Evolutionary conservation across 2,113 vertebrate genomes (phyloP).

Genomic region (Chrysemys picta): DNA sequence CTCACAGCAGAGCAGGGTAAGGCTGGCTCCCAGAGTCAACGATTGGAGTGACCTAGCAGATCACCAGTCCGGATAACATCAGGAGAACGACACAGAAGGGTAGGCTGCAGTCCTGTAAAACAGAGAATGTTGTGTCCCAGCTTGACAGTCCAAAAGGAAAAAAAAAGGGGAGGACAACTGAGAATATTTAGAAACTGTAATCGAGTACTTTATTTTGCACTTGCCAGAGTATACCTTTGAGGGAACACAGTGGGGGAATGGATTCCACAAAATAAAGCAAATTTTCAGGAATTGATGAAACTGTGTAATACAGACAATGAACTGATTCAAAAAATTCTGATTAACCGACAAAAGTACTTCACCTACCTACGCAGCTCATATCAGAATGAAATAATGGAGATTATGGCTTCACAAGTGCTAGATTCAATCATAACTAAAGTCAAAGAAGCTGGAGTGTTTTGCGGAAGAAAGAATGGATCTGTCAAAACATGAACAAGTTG

Average conservation of each 20-base stretch:
- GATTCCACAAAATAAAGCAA: neutral
- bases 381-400: too few species aligned
- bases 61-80: too few species aligned
- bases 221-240: neutral
- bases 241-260: neutral
- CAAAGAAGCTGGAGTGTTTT: neutral
- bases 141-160: neutral
- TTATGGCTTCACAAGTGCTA: neutral
- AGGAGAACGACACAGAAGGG: too few species aligned
- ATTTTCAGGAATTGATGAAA: neutral
- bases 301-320: neutral
- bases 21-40: too few species aligned
- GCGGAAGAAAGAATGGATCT: neutral
- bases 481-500: neutral
- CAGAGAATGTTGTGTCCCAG: neutral
- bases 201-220: neutral
- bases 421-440: neutral
- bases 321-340: neutral
- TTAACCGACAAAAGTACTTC: neutral
- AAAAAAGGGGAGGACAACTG: neutral
- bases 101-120: neutral
- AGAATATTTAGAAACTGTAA: neutral
- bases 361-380: neutral
- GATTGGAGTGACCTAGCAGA: too few species aligned
- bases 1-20: too few species aligned